A percentile compares a stretch with the other conserved stretches of the same genome.
Conservation (phyloP, 2,888 invertebrate species). For the Aporophyla nigra region DNA sequence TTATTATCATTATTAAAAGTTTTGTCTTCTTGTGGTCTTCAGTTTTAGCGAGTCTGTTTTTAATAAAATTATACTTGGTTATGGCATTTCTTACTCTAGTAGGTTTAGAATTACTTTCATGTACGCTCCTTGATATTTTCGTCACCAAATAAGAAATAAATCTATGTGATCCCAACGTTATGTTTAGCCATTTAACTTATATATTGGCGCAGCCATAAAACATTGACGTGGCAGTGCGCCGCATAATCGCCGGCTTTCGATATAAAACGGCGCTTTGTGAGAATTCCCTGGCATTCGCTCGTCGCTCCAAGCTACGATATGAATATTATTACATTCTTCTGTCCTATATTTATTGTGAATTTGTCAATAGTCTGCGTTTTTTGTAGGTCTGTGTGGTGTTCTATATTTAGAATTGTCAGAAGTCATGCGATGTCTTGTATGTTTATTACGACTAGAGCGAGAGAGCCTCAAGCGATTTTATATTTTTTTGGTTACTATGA, state of each 20-base stretch:
- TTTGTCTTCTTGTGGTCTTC: not conserved
- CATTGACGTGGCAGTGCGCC: slow-evolving; percentile 41
- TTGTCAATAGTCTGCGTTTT: slow-evolving; percentile 39
- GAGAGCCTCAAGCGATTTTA: not conserved
- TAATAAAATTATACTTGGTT: not conserved
- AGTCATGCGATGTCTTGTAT: slow-evolving; percentile 19
- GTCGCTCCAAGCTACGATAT: slow-evolving; percentile 54
- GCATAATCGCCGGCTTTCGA: slow-evolving; percentile 59
- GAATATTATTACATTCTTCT: slow-evolving; percentile 66
- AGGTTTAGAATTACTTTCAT: not conserved
- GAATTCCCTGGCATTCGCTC: slow-evolving; percentile 57
- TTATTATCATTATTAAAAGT: not conserved
- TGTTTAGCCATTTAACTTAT: slow-evolving; percentile 42
- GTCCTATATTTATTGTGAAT: slow-evolving; percentile 45
- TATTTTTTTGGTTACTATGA: not conserved
- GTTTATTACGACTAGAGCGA: not conserved
- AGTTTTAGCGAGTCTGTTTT: not conserved
- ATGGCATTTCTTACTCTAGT: not conserved
- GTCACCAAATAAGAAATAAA: not conserved
- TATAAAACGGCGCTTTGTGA: slow-evolving; percentile 55
- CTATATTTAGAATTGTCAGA: slow-evolving; percentile 26
- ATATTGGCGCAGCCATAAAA: slow-evolving; percentile 57
- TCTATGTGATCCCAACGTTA: not conserved
- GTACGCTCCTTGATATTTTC: not conserved
- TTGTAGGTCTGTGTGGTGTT: slow-evolving; percentile 11